phyloP scores from a whole-genome alignment of 2,888 invertebrate species.

The Listrodromus nycthemerus region DNA sequence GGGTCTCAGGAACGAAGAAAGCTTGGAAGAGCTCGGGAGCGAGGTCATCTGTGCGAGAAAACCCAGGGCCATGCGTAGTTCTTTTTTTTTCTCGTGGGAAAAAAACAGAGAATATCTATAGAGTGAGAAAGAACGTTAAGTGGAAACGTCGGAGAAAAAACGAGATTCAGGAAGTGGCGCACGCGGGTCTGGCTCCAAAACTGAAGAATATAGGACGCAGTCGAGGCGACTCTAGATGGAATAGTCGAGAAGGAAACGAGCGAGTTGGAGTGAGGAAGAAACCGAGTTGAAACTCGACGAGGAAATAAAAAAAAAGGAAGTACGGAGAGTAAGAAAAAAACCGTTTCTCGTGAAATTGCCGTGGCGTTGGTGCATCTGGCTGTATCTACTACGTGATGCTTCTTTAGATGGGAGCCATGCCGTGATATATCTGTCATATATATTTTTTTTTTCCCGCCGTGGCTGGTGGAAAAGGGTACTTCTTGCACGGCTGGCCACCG shows the following conservation, averaged over 20 bases:
- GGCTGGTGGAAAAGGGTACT: slow-evolving; percentile 17
- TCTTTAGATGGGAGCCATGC: background rate
- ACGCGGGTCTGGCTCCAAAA: slow-evolving; percentile 13
- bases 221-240: background rate
- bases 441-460: background rate
- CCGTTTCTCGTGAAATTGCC: slow-evolving; percentile 45
- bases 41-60: slow-evolving; percentile 11
- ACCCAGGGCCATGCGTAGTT: background rate
- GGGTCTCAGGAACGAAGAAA: background rate
- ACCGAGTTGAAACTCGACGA: slow-evolving; percentile 7
- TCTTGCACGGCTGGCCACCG: slow-evolving; percentile 48
- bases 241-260: background rate
- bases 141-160: slow-evolving; percentile 17
- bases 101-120: slow-evolving; percentile 7
- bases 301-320: background rate
- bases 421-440: background rate
- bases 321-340: slow-evolving; percentile 4
- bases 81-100: background rate
- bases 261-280: background rate
- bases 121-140: slow-evolving; percentile 15
- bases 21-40: background rate
- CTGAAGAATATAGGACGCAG: background rate
- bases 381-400: slow-evolving; percentile 47
- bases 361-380: slow-evolving; percentile 44
- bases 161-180: background rate